These are phyloP conservation scores for crab-eating macaque (Macaca fascicularis) DNA, from an alignment of 2,113 vertebrate species.

Conservation along the genomic window DNA sequence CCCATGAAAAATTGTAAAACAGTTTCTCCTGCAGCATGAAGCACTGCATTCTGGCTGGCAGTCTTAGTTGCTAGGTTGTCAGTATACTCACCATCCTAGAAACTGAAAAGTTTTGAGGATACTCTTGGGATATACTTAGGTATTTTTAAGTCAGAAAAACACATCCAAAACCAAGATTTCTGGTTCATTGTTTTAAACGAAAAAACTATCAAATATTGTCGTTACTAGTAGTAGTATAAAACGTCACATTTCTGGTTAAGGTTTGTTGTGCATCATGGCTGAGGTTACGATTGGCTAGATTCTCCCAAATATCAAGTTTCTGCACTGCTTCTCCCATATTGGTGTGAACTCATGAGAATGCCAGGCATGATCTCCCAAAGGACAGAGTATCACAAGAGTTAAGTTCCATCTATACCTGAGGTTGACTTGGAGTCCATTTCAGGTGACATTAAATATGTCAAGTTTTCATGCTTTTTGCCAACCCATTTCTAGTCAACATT, in stretches of 20 bases:
- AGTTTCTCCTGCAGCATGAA: background rate
- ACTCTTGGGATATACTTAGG: slow-evolving; percentile 14
- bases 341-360: background rate
- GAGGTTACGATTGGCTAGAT: background rate
- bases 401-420: background rate
- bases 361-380: background rate
- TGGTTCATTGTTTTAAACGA: slow-evolving; percentile 39
- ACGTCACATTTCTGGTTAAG: slow-evolving; percentile 2
- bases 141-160: slow-evolving; percentile 47
- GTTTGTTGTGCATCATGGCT: background rate
- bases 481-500: background rate
- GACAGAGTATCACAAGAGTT: background rate
- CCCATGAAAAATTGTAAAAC: background rate
- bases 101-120: slow-evolving; percentile 8
- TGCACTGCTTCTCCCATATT: background rate
- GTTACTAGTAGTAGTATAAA: background rate
- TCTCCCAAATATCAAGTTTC: slow-evolving; percentile 34
- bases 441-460: background rate
- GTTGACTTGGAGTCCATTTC: slow-evolving; percentile 2
- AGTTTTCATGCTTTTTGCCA: background rate
- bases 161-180: slow-evolving; percentile 33
- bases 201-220: background rate
- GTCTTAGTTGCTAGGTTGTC: slow-evolving; percentile 40
- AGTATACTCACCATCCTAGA: slow-evolving; percentile 44
- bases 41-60: background rate